Evolutionary conservation across 2,113 vertebrate species (phyloP).

Genomic region (Megatriorchis doriae): DNA sequence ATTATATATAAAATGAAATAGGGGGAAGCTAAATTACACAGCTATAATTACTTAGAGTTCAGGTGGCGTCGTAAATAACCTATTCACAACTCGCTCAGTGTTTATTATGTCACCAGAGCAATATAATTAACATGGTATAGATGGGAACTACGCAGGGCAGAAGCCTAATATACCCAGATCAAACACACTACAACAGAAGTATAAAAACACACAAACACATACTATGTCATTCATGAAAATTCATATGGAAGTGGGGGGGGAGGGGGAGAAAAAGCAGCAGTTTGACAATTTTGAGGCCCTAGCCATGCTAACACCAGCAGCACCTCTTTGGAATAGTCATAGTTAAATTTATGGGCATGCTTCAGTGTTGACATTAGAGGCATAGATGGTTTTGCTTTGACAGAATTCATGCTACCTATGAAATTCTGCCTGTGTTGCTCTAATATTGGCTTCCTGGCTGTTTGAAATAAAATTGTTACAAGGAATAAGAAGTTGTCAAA

Average conservation of each 20-base stretch:
- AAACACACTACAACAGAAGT: background rate
- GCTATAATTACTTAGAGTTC: constrained; percentile 68
- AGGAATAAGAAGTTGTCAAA: background rate
- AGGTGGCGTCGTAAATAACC: constrained; percentile 67
- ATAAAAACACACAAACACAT: background rate
- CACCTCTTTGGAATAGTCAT: background rate
- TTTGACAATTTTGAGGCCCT: background rate
- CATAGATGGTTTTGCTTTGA: background rate
- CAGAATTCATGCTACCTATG: background rate
- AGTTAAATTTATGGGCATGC: background rate
- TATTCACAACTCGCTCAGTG: constrained; percentile 33
- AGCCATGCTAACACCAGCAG: background rate
- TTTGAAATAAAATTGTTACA: background rate
- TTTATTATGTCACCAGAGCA: constrained; percentile 64
- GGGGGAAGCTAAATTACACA: constrained; percentile 61
- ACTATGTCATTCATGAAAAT: background rate
- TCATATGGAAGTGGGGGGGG: background rate
- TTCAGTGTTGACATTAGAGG: background rate
- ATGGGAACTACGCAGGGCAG: background rate
- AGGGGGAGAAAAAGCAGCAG: background rate
- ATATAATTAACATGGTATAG: constrained; percentile 57
- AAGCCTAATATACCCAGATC: background rate
- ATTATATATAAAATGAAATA: constrained; percentile 63
- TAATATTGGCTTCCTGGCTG: background rate
- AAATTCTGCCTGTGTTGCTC: background rate